Conservation (phyloP, 2,888 invertebrate species). For the Cosmia pyralina region DNA sequence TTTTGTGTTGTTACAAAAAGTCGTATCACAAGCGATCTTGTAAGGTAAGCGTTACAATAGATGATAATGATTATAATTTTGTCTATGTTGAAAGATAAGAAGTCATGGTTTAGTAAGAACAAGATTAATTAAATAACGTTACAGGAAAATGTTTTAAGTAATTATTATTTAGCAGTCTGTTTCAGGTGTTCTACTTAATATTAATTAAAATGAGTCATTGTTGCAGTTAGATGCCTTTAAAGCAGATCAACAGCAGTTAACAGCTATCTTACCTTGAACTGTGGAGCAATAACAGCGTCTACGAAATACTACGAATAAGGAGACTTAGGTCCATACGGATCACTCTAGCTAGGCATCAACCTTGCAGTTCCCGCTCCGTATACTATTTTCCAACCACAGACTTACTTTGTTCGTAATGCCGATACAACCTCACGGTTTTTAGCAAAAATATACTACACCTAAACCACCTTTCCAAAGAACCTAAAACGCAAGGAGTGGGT, state of each 20-base stretch:
- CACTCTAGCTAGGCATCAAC: background rate
- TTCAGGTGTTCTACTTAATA: slow-evolving; percentile 26
- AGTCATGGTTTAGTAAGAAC: slow-evolving; percentile 34
- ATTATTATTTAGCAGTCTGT: slow-evolving; percentile 25
- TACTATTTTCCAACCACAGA: too few relatives aligned
- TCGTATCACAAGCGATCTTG: slow-evolving; percentile 54
- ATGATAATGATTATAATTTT: slow-evolving; percentile 62
- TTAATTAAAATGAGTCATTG: slow-evolving; percentile 53
- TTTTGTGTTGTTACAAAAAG: slow-evolving; percentile 65
- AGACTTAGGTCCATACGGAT: background rate
- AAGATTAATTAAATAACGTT: slow-evolving; percentile 47
- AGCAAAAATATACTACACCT: too few relatives aligned
- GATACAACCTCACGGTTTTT: too few relatives aligned
- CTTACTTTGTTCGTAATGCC: too few relatives aligned
- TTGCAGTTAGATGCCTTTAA: slow-evolving; percentile 18
- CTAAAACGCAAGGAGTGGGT: too few relatives aligned
- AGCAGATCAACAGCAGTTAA: slow-evolving; percentile 21
- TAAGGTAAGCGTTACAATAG: slow-evolving; percentile 57
- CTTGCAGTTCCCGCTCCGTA: too few relatives aligned
- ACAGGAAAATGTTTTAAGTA: slow-evolving; percentile 24
- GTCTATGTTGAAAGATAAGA: slow-evolving; percentile 45
- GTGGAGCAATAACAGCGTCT: background rate
- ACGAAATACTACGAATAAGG: background rate
- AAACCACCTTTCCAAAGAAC: too few relatives aligned
- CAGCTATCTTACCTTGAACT: slow-evolving; percentile 14